Evolutionary conservation across 2,797 vertebrate genomes (phyloP), one percentile per base, ranked within the genome.

Genomic region (Lepidocolaptes lacrymiger): DNA sequence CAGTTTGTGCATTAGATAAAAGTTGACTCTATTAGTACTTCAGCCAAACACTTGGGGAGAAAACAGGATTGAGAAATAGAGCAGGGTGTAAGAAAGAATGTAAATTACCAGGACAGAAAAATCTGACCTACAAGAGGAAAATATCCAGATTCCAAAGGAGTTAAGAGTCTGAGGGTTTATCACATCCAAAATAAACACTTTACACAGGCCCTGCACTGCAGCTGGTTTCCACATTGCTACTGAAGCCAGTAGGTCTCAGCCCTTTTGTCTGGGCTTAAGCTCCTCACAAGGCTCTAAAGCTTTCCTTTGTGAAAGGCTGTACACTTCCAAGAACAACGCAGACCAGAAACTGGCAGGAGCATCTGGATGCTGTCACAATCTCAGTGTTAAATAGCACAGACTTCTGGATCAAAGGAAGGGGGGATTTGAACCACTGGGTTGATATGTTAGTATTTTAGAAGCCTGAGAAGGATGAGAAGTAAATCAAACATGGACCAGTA

Each of bases 251-350:
- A 66, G 41, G 52, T 30, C 67, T 59, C 59, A 82, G 81, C 52
- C 56, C 68, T 37, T n/a, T 14, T 41, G 37, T 16, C 72, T 52
- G 77, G 34, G 61, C 54, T 55, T 2, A 8, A 59, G 12, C 34
- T 43, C 67, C 28, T 43, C 62, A 39, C 34, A 21, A 36, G n/a
- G 52, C 56, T 48, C 10, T 46, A 27, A 72, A 77, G 68, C 66
- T 34, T 11, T 43, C 46, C 77, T 69, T 76, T 67, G 51, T 0
- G 0, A 27, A 49, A 0, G 18, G 52, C 3, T 41, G 14, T 5
- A 13, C 3, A 9, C 9, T 59, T 85, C 93, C 91, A 89, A 63
- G 48, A 69, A 34, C 66, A 75, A 79, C 1, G 9, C 32, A 22
- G 58, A 5, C 62, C 73, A 77, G 78, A 37, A 63, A 41, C 46